Evolutionary conservation across 2,113 vertebrate species (phyloP), one percentile per base, ranked within the genome.

Genomic region (Pedionomus torquatus): DNA sequence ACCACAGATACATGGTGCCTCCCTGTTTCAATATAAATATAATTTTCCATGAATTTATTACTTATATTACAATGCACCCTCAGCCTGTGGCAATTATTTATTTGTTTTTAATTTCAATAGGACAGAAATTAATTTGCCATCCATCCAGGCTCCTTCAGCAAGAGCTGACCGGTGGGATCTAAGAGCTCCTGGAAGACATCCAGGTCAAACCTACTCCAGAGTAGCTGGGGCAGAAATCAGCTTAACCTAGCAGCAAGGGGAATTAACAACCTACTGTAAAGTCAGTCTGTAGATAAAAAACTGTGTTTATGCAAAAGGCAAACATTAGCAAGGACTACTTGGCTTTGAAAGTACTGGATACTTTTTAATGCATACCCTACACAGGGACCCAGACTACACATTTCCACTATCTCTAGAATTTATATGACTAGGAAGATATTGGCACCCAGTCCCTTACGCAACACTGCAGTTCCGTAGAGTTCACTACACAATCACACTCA

Each of bases 51-150:
- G 25, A 90, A 95, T 97, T 95, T 94, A 96, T 95, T 87, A 87
- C 89, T 65, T 69, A 75, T 46, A 94, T 83, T 70, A 87, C 17
- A 11, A 91, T 46, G 37, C 30, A 84, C 81, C 13, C 0, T 49
- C 87, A 72, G 66, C 48, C 74, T 24, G 57, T 30, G 78, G 83
- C 77, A 89, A 92, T 92, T 97, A 95, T 83, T 93, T 93, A 83
- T 95, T 95, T 96, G 87, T 83, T 95, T 97, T 70, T 89, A 28
- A 94, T 95, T 95, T 90, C 80, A 61, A 76, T 3, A 57, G 72
- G 60, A 69, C 83, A 90, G 86, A 76, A 95, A 90, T 87, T 88
- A 82, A 94, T 95, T 80, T 87, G 49, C 76, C 80, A 95, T 81
- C 77, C 46, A 17, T 3, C 31, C 21, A 68, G 65, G 74, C 61